Evolutionary conservation across 2,888 invertebrate species (phyloP).

Genomic region (Phoronis australis): DNA sequence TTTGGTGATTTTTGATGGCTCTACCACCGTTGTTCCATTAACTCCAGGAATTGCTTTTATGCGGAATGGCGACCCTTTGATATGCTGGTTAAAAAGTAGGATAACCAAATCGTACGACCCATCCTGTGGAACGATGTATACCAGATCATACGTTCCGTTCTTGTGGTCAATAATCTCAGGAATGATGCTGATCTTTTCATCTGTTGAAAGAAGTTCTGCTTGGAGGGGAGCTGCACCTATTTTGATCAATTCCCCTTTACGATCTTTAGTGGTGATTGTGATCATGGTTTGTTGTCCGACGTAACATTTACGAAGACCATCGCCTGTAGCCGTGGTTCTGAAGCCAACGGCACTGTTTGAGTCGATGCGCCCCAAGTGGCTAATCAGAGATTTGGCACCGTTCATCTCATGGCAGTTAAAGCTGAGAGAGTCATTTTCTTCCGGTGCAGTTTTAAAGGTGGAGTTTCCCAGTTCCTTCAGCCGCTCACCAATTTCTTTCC

Average conservation of each 20-base stretch:
- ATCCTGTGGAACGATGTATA: conserved; percentile 48
- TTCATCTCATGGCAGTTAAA: conserved; percentile 45
- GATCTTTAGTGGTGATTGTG: conserved; percentile 50
- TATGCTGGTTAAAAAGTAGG: conserved; percentile 51
- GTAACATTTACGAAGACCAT: conserved; percentile 48
- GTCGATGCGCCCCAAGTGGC: conserved; percentile 44
- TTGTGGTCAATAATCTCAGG: conserved; percentile 43
- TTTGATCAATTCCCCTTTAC: conserved; percentile 48
- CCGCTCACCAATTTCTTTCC: conserved; percentile 55
- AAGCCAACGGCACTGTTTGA: conserved; percentile 51
- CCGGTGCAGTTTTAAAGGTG: conserved; percentile 38
- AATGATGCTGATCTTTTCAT: conserved; percentile 25
- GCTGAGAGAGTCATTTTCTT: conserved; percentile 47
- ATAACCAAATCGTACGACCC: conserved; percentile 51
- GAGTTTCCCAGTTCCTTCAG: conserved; percentile 45
- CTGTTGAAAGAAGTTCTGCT: conserved; percentile 32
- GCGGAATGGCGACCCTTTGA: conserved; percentile 54
- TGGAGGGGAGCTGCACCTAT: conserved; percentile 38
- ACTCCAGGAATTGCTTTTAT: conserved; percentile 37
- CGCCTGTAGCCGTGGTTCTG: conserved; percentile 52
- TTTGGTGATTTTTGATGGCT: conserved; percentile 43
- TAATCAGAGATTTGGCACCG: conserved; percentile 34
- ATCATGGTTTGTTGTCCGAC: conserved; percentile 45
- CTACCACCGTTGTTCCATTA: conserved; percentile 31
- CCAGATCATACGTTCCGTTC: conserved; percentile 52